These are phyloP conservation scores for Dusona sp. DNA, from an alignment of 2,888 invertebrate genomes.

Conservation along the genomic window DNA sequence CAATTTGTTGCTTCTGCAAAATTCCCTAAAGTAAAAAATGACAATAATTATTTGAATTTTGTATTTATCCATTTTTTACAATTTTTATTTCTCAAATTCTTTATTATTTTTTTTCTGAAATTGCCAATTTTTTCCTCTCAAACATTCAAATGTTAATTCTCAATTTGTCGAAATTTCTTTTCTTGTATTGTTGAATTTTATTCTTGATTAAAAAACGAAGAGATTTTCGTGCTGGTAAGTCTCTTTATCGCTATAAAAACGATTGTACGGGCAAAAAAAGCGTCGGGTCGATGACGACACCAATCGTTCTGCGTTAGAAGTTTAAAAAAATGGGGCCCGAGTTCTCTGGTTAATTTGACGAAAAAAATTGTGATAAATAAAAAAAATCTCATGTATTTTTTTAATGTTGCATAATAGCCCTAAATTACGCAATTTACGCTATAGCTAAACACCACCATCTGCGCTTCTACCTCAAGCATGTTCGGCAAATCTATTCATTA, in stretches of 20 bases:
- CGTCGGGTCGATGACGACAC: no score
- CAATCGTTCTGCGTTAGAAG: no score
- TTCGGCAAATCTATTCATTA: slow-evolving; percentile 57
- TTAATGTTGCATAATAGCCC: slow-evolving; percentile 73
- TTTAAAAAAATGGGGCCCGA: no score
- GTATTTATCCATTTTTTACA: background rate
- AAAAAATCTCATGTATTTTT: slow-evolving; percentile 14
- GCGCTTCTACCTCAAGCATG: slow-evolving; percentile 76
- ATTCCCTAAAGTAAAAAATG: slow-evolving; percentile 69
- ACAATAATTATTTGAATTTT: background rate
- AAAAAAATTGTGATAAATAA: background rate
- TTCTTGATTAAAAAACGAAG: no score
- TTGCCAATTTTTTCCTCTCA: background rate
- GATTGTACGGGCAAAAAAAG: no score
- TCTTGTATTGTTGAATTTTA: slow-evolving; percentile 11
- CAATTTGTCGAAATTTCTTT: background rate
- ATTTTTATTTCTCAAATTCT: background rate
- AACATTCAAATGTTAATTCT: no score
- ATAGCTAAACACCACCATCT: slow-evolving; percentile 63
- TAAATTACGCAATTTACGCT: slow-evolving; percentile 67
- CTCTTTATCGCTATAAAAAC: no score
- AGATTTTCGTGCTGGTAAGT: no score
- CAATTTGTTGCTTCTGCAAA: slow-evolving; percentile 73
- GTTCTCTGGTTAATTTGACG: background rate
- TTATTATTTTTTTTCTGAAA: background rate